Conservation (phyloP, 2,113 vertebrate species). For the Scartelaos histophorus region DNA sequence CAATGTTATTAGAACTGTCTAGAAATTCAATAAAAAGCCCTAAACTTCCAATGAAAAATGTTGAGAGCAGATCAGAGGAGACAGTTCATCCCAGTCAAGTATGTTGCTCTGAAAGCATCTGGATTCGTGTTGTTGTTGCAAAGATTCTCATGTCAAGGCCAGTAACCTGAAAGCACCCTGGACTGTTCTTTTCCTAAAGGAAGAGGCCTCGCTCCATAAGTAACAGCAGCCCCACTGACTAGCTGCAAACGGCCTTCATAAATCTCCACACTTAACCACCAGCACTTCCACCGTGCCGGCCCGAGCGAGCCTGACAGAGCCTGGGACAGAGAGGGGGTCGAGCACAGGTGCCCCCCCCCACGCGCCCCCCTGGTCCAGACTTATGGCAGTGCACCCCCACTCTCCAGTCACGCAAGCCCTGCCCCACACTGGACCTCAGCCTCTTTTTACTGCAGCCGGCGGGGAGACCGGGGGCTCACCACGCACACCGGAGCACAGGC, state of each 20-base stretch:
- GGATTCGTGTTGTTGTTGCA: conserved; percentile 30
- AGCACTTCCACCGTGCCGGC: conserved; percentile 55
- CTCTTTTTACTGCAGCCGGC: conserved; percentile 71
- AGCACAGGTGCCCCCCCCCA: conserved; percentile 61
- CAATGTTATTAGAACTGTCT: too few species aligned
- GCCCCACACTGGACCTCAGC: conserved; percentile 68
- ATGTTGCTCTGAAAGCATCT: conserved; percentile 36
- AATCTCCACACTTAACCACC: conserved; percentile 64
- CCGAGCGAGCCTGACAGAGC: conserved; percentile 35
- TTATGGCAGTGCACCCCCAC: conserved; percentile 36
- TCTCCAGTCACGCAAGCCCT: conserved; percentile 78
- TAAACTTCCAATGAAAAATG: background rate
- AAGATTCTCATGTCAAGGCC: conserved; percentile 19
- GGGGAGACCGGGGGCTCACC: conserved; percentile 70
- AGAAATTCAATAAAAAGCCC: background rate
- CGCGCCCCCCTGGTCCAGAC: conserved; percentile 13
- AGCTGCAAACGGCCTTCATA: conserved; percentile 47
- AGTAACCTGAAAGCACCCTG: conserved; percentile 57
- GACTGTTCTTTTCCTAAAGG: conserved; percentile 14
- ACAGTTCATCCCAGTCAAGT: conserved; percentile 45
- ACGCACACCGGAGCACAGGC: conserved; percentile 67
- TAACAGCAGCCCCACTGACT: conserved; percentile 47
- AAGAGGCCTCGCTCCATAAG: conserved; percentile 51
- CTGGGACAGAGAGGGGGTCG: conserved; percentile 46
- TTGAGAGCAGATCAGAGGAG: conserved; percentile 16